Base-by-base conservation (phyloP, 2,113 vertebrate species). In the Dicaeum eximium region DNA sequence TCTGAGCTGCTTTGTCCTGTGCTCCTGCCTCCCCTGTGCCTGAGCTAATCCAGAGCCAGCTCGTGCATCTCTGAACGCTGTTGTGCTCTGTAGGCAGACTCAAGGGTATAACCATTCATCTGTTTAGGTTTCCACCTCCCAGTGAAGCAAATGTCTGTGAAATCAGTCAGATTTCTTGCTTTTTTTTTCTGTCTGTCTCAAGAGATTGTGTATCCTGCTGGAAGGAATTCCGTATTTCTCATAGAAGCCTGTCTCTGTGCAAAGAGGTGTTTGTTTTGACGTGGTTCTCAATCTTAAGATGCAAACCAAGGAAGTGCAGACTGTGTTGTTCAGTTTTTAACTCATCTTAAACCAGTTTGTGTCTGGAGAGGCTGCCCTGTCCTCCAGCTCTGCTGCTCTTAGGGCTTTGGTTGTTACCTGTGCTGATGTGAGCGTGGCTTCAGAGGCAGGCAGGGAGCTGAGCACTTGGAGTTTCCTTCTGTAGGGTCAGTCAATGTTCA, bases 181-280 rank as follows among this genome's bases (percentile, higher is more conserved):
- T 40, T 56, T 87, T 74, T 40, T 18, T n/a, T 53, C 17, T 37
- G 7, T 66, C 54, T 70, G 20, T 78, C 56, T 83, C 33, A 31
- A 47, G 60, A 42, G 50, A 22, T 4, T 77, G 72, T 86, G 69
- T 72, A 58, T 93, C 58, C 58, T 73, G 45, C 75, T 72, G 67
- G 44, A 77, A 83, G 83, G 80, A 54, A 70, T 93, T 80, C 64
- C 23, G 1, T 45, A 16, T 69, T 74, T 33, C 64, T 61, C 44
- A 4, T 67, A 13, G 13, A 57, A 88, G 47, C 37, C 64, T 83
- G 37, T 54, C 65, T 90, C 57, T 6, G 5, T 47, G 62, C 48
- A 69, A 67, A 45, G 78, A 73, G 35, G 64, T 83, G 93, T 90
- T 95, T 93, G 80, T 91, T 95, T 95, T 96, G 83, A 94, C 86